Percentiles rank a stretch among this genome's conserved stretches.
Evolutionary conservation across 2,888 invertebrate species (phyloP).

Genomic region (Chorisops tibialis): DNA sequence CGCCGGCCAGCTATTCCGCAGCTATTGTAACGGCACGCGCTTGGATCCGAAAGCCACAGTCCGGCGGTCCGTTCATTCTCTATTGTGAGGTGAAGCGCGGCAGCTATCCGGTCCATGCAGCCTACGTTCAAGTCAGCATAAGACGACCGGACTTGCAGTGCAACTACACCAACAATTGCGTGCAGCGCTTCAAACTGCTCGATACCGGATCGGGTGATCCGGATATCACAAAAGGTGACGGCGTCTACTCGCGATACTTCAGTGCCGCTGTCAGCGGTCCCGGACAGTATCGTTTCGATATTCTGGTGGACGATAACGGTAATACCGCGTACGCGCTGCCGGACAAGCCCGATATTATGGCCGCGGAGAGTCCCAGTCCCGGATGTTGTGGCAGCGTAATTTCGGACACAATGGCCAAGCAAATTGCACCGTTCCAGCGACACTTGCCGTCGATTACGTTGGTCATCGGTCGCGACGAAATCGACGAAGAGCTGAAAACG

Average conservation of each 20-base stretch:
- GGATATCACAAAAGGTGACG: slow-evolving; percentile 62
- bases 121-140: slow-evolving; percentile 57
- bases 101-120: slow-evolving; percentile 57
- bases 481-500: slow-evolving; percentile 33
- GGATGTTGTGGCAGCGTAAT: slow-evolving; percentile 57
- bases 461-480: slow-evolving; percentile 49
- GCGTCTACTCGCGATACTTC: slow-evolving; percentile 63
- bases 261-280: slow-evolving; percentile 51
- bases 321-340: slow-evolving; percentile 56
- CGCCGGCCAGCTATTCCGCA: slow-evolving; percentile 47
- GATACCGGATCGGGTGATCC: slow-evolving; percentile 64
- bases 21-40: slow-evolving; percentile 50
- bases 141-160: slow-evolving; percentile 44
- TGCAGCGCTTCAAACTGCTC: slow-evolving; percentile 53
- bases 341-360: slow-evolving; percentile 31
- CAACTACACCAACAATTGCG: slow-evolving; percentile 39
- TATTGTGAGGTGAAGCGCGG: slow-evolving; percentile 58
- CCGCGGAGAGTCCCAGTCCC: slow-evolving; percentile 22
- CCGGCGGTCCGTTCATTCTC: slow-evolving; percentile 53
- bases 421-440: slow-evolving; percentile 56
- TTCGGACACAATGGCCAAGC: slow-evolving; percentile 49
- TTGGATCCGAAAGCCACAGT: slow-evolving; percentile 49
- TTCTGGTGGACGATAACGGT: slow-evolving; percentile 55
- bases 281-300: slow-evolving; percentile 56
- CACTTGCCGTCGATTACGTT: slow-evolving; percentile 54